phyloP scores from a whole-genome alignment of 2,797 vertebrate species.

The Passerculus sandwichensis region DNA sequence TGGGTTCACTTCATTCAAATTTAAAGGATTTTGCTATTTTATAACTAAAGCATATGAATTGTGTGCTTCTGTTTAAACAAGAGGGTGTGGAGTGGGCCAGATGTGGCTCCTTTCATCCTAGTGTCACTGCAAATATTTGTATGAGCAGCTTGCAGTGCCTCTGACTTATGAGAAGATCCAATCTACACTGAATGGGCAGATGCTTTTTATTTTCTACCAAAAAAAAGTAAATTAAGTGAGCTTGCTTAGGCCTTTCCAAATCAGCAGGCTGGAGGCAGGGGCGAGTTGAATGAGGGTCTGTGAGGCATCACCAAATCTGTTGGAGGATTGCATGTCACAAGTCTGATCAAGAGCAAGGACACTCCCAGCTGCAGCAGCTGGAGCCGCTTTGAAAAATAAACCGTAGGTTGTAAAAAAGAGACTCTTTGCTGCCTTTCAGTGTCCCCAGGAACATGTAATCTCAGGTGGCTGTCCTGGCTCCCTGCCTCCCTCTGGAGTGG shows the following conservation, averaged over 20 bases:
- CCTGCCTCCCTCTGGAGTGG: not conserved
- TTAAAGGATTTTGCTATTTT: slow-evolving; percentile 18
- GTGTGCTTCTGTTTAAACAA: slow-evolving; percentile 3
- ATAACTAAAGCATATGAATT: not conserved
- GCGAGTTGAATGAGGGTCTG: not conserved
- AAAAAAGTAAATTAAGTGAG: not conserved
- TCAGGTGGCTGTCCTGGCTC: not conserved
- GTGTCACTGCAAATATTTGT: slow-evolving; percentile 33
- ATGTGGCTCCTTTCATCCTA: slow-evolving; percentile 13
- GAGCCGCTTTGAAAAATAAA: slow-evolving; percentile 17
- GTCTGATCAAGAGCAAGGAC: not conserved
- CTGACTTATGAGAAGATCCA: not conserved
- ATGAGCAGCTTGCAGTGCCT: not conserved
- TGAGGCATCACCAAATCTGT: not conserved
- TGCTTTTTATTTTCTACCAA: slow-evolving; percentile 38
- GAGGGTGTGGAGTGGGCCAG: not conserved
- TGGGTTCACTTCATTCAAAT: not conserved
- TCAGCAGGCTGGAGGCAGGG: not conserved
- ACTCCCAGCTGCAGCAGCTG: not conserved
- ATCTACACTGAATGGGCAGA: slow-evolving; percentile 7
- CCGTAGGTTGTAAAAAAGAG: not conserved
- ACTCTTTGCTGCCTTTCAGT: not conserved
- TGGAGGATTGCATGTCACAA: not conserved
- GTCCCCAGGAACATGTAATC: not conserved
- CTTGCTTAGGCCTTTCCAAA: slow-evolving; percentile 8